Evolutionary conservation across 2,113 vertebrate species (phyloP).

Genomic region (Haliaeetus leucogaster): DNA sequence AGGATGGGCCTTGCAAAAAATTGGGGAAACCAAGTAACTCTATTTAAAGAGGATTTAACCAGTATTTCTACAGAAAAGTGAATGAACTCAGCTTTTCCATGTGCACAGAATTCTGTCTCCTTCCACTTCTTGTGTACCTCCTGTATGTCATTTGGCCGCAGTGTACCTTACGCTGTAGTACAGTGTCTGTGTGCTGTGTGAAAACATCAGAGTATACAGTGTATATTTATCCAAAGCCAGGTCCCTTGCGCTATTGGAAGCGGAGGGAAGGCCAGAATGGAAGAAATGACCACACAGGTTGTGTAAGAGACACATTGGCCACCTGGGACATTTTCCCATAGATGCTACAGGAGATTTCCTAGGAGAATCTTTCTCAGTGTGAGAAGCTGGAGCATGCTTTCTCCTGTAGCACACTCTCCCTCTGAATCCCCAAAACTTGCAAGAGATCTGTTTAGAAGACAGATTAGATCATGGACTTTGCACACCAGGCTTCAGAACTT

Average conservation of each 20-base stretch:
- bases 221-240: background rate
- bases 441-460: background rate
- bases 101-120: background rate
- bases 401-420: background rate
- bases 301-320: background rate
- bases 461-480: background rate
- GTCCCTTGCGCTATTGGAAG: background rate
- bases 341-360: background rate
- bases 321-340: background rate
- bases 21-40: background rate
- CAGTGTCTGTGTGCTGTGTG: background rate
- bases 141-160: background rate
- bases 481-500: background rate
- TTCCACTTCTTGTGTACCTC: background rate
- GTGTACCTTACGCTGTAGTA: background rate
- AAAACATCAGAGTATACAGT: background rate
- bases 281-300: background rate
- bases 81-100: background rate
- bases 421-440: background rate
- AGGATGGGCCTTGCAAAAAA: background rate
- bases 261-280: background rate
- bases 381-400: background rate
- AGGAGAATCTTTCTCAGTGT: background rate
- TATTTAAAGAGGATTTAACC: background rate
- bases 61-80: background rate